Percentiles rank a stretch among this genome's conserved stretches.
These are phyloP conservation scores for Crax fasciolata DNA, from an alignment of 2,797 vertebrate species.

Conservation along the genomic window DNA sequence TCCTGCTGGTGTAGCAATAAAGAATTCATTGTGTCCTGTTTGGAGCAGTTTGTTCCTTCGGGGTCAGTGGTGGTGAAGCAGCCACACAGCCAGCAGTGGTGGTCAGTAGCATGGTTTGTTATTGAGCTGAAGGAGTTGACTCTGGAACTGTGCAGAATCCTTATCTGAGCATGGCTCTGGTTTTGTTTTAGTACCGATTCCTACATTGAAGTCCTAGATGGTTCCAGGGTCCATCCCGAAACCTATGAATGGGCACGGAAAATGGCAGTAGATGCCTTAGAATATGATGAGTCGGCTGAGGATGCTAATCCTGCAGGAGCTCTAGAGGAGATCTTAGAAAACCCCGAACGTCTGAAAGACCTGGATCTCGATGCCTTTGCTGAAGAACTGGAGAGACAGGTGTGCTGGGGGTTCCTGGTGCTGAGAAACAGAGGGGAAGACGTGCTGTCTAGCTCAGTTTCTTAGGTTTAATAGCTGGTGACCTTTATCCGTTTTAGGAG, in stretches of 20 bases:
- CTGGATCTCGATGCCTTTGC: constrained; percentile 98
- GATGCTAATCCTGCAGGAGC: constrained; percentile 98
- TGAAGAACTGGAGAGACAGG: constrained; percentile 98
- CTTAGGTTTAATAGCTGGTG: background rate
- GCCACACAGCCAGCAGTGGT: background rate
- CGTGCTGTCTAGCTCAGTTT: background rate
- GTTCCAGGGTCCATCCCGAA: constrained; percentile 97
- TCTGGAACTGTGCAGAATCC: constrained; percentile 54
- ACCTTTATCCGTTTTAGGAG: background rate
- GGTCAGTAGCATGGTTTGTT: background rate
- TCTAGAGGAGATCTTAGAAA: constrained; percentile 97
- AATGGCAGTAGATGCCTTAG: constrained; percentile 98
- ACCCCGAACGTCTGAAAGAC: constrained; percentile 97
- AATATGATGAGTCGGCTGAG: constrained; percentile 97
- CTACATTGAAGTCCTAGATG: constrained; percentile 98
- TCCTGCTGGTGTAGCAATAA: background rate
- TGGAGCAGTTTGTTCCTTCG: background rate
- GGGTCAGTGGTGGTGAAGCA: background rate
- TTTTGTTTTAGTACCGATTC: constrained; percentile 92
- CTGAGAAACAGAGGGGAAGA: background rate
- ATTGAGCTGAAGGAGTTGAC: background rate
- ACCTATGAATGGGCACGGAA: constrained; percentile 99
- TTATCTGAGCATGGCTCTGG: background rate
- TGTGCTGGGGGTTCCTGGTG: constrained; percentile 48
- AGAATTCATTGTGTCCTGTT: background rate